Percentiles rank a stretch among this genome's conserved stretches.
These are phyloP conservation scores for Cebus imitator DNA, from an alignment of 2,113 vertebrate genomes.

Conservation along the genomic window DNA sequence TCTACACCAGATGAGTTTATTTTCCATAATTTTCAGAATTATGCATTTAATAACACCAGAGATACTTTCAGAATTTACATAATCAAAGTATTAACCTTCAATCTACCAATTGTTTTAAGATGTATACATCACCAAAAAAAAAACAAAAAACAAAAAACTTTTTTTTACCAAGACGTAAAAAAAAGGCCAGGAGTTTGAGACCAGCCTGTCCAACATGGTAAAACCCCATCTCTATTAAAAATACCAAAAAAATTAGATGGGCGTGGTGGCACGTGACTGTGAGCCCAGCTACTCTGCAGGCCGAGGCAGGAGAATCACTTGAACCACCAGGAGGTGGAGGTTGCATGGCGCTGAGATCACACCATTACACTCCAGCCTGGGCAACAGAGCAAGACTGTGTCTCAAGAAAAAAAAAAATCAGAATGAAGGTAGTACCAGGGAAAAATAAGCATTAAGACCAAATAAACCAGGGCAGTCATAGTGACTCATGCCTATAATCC, in stretches of 20 bases:
- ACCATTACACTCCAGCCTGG: neutral
- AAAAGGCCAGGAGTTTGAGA: neutral
- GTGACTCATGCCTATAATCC: no score
- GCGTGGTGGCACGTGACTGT: accelerated
- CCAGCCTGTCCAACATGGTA: neutral
- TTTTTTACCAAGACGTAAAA: no score
- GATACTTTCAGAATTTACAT: neutral
- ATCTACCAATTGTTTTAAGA: neutral
- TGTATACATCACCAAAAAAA: neutral
- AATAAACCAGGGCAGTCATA: no score
- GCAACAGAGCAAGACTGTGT: neutral
- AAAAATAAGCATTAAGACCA: no score
- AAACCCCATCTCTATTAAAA: neutral
- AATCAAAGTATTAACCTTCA: neutral
- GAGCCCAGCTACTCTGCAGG: neutral
- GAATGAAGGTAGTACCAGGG: no score
- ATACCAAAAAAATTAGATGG: neutral
- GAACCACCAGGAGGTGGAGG: neutral
- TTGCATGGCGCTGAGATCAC: neutral
- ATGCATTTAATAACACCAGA: neutral
- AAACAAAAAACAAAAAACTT: no score
- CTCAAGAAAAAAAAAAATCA: neutral
- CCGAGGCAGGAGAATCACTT: neutral
- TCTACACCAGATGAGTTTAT: neutral
- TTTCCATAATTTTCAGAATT: neutral